Conservation (phyloP, 1,140 invertebrate genomes). For the Drosophila azteca region DNA sequence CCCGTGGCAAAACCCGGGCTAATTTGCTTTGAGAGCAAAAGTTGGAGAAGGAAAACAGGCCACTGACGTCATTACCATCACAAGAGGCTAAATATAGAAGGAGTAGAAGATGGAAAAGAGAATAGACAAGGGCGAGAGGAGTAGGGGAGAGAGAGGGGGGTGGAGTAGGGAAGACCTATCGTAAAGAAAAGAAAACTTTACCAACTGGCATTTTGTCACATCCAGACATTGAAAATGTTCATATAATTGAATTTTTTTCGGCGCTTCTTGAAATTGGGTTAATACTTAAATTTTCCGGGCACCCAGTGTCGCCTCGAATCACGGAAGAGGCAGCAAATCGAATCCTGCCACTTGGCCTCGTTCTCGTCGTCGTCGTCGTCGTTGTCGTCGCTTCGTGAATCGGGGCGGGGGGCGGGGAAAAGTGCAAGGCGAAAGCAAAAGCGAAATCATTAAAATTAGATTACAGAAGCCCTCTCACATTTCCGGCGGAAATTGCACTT, state of each 20-base stretch:
- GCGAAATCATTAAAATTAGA: constrained; percentile 80
- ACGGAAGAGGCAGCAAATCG: constrained; percentile 20
- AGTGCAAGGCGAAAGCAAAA: constrained; percentile 37
- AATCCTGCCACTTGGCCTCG: constrained; percentile 70
- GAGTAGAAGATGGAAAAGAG: constrained; percentile 24
- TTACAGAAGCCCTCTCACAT: constrained; percentile 78
- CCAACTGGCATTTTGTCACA: constrained; percentile 65
- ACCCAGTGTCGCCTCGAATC: constrained; percentile 3
- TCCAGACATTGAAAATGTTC: constrained; percentile 62
- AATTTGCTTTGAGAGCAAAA: constrained; percentile 64
- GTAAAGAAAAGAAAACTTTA: constrained; percentile 32
- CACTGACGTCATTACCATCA: constrained; percentile 75
- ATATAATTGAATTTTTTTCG: constrained; percentile 71
- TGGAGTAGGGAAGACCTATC: too few species aligned
- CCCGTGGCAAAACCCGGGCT: constrained; percentile 30
- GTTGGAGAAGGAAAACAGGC: constrained; percentile 37
- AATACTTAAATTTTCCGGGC: constrained; percentile 52
- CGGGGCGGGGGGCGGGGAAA: background rate
- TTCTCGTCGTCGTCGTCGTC: background rate
- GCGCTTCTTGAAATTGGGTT: constrained; percentile 63
- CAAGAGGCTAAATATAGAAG: constrained; percentile 33
- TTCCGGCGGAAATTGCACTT: constrained; percentile 81
- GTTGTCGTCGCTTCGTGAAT: too few species aligned
- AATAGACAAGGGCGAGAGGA: background rate
- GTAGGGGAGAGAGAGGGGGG: too few species aligned